Base-by-base conservation (phyloP, 2,113 vertebrate species). In the Sinocyclocheilus rhinocerous region DNA sequence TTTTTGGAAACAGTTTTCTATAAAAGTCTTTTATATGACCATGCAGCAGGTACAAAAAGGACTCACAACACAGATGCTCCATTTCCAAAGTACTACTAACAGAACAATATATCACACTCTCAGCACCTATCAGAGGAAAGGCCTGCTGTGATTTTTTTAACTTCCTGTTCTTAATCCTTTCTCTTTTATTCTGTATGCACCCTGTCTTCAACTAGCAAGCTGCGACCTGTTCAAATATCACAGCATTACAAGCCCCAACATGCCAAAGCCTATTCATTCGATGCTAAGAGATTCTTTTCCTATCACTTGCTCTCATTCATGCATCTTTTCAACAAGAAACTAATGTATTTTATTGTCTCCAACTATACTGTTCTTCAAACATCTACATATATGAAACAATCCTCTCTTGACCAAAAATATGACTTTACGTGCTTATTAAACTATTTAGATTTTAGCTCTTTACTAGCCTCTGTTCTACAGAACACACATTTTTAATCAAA, bases 141-240 rank as follows among this genome's bases (percentile, higher is more conserved):
- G 13, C 20, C 20, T 69, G 73, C 50, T 12, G 24, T 80, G 20
- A 63, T 80, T 63, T 57, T 78, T 77, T 55, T 11, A 0, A 39
- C 9, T 65, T 63, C 26, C 26, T 55, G 18, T 42, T 80, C 72
- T 33, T 72, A 81, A 85, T 69, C 24, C 29, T 55, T 76, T 84
- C 26, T 77, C 48, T 76, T 52, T 76, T 76, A 26, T 10, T 76
- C 75, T 52, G 42, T 83, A 42, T 70, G 55, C 39, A 45, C 18
- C 67, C 70, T 77, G 20, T 42, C 52, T 75, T 79, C 69, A 83
- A 65, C 73, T 73, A 85, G 79, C 85, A 78, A 80, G 63, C 72
- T 15, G 57, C 85, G 78, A 84, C 86, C 79, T 83, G 86, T 83
- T 70, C 76, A 83, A 85, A 87, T 85, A 83, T 89, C 57, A 89